phyloP scores from a whole-genome alignment of 2,888 invertebrate species.

The Ganaspis brasiliensis region DNA sequence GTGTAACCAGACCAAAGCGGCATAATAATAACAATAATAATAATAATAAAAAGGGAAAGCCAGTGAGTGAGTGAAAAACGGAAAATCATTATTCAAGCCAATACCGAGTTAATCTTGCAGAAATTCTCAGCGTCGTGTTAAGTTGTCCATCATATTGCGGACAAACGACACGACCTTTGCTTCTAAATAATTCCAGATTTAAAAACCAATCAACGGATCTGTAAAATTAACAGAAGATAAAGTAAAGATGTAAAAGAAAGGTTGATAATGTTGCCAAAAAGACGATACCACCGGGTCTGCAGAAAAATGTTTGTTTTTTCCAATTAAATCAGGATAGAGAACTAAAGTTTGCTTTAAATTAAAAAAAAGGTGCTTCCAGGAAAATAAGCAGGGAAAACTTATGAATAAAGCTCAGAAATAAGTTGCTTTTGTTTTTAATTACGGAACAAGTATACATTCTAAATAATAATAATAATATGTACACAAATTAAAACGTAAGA shows the following conservation, averaged over 20 bases:
- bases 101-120: constrained; percentile 43
- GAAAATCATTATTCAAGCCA: constrained; percentile 43
- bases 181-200: constrained; percentile 40
- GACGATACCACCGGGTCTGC: background rate
- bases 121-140: constrained; percentile 38
- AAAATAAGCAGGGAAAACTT: constrained; percentile 73
- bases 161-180: constrained; percentile 45
- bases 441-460: constrained; percentile 77
- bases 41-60: constrained; percentile 32
- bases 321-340: background rate
- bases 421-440: constrained; percentile 78
- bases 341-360: constrained; percentile 34
- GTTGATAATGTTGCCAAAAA: background rate
- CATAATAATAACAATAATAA: constrained; percentile 9
- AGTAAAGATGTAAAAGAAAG: constrained; percentile 27
- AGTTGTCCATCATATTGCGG: constrained; percentile 42
- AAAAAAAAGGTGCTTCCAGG: constrained; percentile 56
- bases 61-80: constrained; percentile 44
- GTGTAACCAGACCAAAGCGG: constrained; percentile 31
- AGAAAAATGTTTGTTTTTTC: background rate
- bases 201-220: constrained; percentile 45
- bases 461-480: constrained; percentile 78
- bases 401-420: constrained; percentile 78
- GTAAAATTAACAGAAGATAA: constrained; percentile 43
- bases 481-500: constrained; percentile 74